Conservation (phyloP, 2,888 invertebrate genomes). For the Brachypalpus laphriformis region DNA sequence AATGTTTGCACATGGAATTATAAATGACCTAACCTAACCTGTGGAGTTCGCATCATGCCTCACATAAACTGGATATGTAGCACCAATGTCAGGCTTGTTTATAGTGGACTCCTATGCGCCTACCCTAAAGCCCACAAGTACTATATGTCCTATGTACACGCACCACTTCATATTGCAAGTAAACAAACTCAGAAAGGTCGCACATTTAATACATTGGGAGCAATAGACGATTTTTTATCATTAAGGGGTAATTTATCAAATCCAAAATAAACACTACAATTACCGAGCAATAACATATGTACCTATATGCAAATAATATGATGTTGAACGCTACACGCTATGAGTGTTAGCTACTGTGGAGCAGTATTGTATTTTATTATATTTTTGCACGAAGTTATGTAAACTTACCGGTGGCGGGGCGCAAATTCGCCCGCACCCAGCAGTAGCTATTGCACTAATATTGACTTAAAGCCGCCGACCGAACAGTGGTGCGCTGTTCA, state of each 20-base stretch:
- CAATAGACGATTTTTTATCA: slow-evolving; percentile 4
- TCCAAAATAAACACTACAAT: slow-evolving; percentile 1
- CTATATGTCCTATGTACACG: not conserved
- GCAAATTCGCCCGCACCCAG: slow-evolving; percentile 84
- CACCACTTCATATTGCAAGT: not conserved
- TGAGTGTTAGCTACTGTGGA: not conserved
- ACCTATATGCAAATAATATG: not conserved
- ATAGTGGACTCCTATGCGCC: not conserved
- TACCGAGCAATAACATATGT: slow-evolving; percentile 6
- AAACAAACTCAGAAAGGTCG: not conserved
- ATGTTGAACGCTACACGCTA: not conserved
- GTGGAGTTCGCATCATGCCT: not conserved
- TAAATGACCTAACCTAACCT: slow-evolving; percentile 3
- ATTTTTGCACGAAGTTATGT: not conserved
- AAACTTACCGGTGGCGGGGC: slow-evolving; percentile 83
- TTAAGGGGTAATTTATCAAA: slow-evolving; percentile 5
- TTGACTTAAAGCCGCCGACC: slow-evolving; percentile 80
- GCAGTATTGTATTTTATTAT: not conserved
- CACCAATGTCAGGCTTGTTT: not conserved
- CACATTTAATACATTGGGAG: not conserved
- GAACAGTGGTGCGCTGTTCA: slow-evolving; percentile 79
- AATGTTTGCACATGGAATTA: slow-evolving; percentile 13
- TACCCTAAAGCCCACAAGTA: not conserved
- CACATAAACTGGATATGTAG: not conserved
- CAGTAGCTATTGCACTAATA: slow-evolving; percentile 83